Percentiles rank a stretch among this genome's conserved stretches.
phyloP scores from a whole-genome alignment of 2,113 vertebrate genomes.

The Mobula hypostoma region DNA sequence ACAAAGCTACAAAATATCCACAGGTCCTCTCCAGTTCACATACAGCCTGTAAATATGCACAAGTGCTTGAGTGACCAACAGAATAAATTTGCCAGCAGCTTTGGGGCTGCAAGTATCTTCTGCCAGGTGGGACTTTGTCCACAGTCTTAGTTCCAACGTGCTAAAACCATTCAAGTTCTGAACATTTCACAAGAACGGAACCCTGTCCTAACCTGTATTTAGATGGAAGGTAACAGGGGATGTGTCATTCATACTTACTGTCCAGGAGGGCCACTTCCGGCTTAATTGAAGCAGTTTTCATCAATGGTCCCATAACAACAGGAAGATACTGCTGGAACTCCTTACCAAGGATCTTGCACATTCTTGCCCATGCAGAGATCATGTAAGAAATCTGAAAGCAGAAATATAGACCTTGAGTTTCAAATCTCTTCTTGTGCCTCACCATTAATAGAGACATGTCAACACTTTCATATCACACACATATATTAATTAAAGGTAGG shows the following conservation, averaged over 20 bases:
- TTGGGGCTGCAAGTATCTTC: no score
- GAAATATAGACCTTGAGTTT: not conserved
- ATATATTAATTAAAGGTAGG: not conserved
- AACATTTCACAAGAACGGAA: no score
- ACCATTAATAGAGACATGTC: not conserved
- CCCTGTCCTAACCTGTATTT: not conserved
- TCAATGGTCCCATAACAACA: slow-evolving; percentile 97
- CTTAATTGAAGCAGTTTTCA: slow-evolving; percentile 98
- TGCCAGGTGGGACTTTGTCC: no score
- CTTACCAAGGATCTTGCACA: slow-evolving; percentile 98
- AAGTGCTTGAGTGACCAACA: no score
- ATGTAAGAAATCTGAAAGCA: slow-evolving; percentile 88
- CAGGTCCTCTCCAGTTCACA: no score
- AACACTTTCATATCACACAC: not conserved
- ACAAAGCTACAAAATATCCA: not conserved
- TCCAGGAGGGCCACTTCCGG: slow-evolving; percentile 95
- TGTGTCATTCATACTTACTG: slow-evolving; percentile 62
- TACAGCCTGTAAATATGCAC: no score
- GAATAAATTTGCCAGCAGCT: no score
- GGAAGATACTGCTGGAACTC: slow-evolving; percentile 98
- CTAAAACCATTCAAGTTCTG: no score
- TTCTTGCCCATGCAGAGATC: slow-evolving; percentile 98
- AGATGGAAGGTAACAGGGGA: not conserved
- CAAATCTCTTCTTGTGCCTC: not conserved
- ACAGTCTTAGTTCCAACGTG: no score